Conservation (phyloP, 2,797 vertebrate species). For the Mallotus villosus region DNA sequence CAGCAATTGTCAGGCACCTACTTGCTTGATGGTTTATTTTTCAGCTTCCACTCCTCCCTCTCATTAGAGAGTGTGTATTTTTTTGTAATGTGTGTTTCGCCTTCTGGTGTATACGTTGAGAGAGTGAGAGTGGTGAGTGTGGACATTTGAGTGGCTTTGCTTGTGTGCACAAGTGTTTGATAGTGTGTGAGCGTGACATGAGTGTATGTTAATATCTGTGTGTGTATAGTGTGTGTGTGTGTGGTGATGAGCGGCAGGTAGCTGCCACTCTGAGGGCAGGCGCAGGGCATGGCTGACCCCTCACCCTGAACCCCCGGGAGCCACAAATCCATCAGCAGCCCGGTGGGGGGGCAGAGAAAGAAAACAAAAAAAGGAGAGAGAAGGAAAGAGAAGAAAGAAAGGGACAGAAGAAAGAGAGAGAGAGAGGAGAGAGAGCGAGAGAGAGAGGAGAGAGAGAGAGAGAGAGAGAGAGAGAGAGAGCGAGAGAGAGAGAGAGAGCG, state of each 20-base stretch:
- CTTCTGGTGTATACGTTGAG: background rate
- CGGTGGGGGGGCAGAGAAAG: too few species aligned
- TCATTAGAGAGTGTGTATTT: slow-evolving; percentile 42
- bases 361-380: too few species aligned
- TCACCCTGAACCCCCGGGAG: slow-evolving; percentile 76
- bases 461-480: too few species aligned
- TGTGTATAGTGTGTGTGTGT: slow-evolving; percentile 33
- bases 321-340: slow-evolving; percentile 73
- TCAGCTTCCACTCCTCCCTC: slow-evolving; percentile 59
- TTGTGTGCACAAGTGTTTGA: slow-evolving; percentile 2
- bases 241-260: slow-evolving; percentile 54
- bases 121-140: slow-evolving; percentile 1
- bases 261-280: slow-evolving; percentile 58
- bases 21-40: slow-evolving; percentile 60
- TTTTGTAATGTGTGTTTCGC: slow-evolving; percentile 23
- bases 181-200: slow-evolving; percentile 25
- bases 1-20: slow-evolving; percentile 50
- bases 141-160: background rate
- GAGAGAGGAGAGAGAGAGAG: too few species aligned
- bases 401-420: too few species aligned
- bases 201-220: slow-evolving; percentile 25
- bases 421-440: too few species aligned
- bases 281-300: slow-evolving; percentile 67
- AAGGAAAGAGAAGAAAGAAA: too few species aligned
- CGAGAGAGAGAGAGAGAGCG: too few species aligned